Evolutionary conservation across 1,140 invertebrate species (phyloP), one percentile per base, ranked within the genome.

Genomic region (Aphelinus atriplicis): DNA sequence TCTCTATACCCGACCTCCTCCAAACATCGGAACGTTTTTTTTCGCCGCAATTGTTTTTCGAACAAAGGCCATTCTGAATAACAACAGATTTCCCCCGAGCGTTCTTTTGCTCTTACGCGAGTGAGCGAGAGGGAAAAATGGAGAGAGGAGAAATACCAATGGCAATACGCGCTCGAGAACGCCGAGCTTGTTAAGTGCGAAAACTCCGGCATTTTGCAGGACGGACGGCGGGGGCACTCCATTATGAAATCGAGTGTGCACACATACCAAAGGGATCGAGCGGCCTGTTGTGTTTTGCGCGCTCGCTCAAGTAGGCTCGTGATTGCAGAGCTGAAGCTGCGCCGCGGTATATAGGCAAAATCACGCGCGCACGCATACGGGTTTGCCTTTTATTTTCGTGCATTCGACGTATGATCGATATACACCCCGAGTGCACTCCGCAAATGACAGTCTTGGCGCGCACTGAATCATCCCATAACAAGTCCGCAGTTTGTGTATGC

Each of bases 61-160:
- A 26, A 26, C 26, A 26, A 26, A 26, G 26, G 26, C 26, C 26
- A 26, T 26, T 26, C 26, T 26, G 26, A 26, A 26, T 26, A 26
- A 26, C 26, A 26, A 26, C 26, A 26, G 26, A 26, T 26, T 26
- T 26, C 26, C 26, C 26, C 26, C 26, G 26, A 26, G 26, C 26
- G 26, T 26, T 26, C 0, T 2, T 61, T 61, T 42, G 42, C 78
- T 80, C 78, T 71, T 76, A 73, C 62, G 46, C 76, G 73, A 76
- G 46, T 7, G 45, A 50, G 72, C 50, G 57, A 46, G 63, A 10
- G 42, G 51, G 46, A 10, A 9, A 61, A 66, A 42, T 48, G 51
- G 51, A 64, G 26, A 61, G 3, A 61, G 45, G 43, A 1, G 7
- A 63, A 71, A 55, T 71, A 7, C 62, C 57, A 46, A 58, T 68